Base-by-base conservation (phyloP, 2,797 vertebrate genomes). In the Trematomus bernacchii region DNA sequence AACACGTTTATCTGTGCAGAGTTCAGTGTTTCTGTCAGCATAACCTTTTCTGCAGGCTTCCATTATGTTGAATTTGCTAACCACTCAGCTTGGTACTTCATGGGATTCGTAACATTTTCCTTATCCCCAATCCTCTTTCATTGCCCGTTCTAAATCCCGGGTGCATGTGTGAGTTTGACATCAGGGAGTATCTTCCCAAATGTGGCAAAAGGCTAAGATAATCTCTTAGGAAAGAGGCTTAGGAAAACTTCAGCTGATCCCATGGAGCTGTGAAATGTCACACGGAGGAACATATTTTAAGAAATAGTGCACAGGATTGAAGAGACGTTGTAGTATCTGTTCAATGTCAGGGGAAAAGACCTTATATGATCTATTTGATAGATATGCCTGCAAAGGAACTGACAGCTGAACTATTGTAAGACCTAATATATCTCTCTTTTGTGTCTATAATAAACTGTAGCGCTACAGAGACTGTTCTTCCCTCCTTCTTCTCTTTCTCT, bases 191-290 rank as follows among this genome's bases (percentile, higher is more conserved):
- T 71, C 73, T 83, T 80, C 67, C 68, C 52, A 79, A 82, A 86
- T 85, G 65, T 65, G 80, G 66, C 72, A 72, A 72, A 18, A 72
- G 14, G 30, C 54, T 46, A 67, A 84, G 43, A 86, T 90, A 85
- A 91, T 93, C 81, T 88, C 44, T 70, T 67, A 72, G 73, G 48
- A 52, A 64, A 77, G 71, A 80, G 77, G 80, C 66, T 79, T 76
- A 53, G 52, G 63, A 66, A 67, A 82, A 77, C 23, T 58, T 57
- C 48, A 75, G 79, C 80, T 85, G 88, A 88, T 72, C 73, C 82
- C 43, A 30, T 18, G 53, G 65, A 85, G 82, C 72, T 33, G 66
- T 53, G 14, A 79, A 76, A 84, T 78, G 80, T 87, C 84, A 83
- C 66, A 57, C 42, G 42, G 44, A 12, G 66, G 23, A 77, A 67